Evolutionary conservation across 1,140 invertebrate genomes (phyloP).

Genomic region (Drosophila triauraria): DNA sequence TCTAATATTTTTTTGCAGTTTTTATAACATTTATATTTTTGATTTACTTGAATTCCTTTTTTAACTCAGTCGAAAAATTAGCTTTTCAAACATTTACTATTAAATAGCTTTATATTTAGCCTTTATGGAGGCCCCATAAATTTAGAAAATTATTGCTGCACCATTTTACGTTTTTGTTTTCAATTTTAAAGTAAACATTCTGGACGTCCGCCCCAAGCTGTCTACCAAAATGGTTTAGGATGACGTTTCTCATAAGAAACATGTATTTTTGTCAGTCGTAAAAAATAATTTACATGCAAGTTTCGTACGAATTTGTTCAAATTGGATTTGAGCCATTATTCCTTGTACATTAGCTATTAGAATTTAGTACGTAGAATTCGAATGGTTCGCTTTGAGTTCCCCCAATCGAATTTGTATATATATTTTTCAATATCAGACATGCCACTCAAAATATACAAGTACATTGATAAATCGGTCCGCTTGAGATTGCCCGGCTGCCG

Average conservation of each 20-base stretch:
- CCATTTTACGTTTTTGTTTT: neutral
- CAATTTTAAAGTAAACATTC: constrained; percentile 14
- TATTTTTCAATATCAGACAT: constrained; percentile 14
- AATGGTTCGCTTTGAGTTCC: neutral
- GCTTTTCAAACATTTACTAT: constrained; percentile 1
- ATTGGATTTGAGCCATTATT: neutral
- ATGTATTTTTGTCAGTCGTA: neutral
- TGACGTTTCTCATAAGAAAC: neutral
- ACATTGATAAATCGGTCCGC: constrained; percentile 9
- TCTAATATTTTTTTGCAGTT: too few relatives aligned
- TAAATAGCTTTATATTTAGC: constrained; percentile 5
- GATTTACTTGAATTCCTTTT: neutral
- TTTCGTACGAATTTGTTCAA: neutral
- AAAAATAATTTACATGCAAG: constrained; percentile 2
- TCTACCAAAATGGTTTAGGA: constrained; percentile 8
- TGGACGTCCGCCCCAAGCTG: constrained; percentile 3
- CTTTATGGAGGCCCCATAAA: constrained; percentile 6
- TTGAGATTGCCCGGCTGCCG: constrained; percentile 23
- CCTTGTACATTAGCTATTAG: too few relatives aligned
- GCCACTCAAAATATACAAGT: constrained; percentile 22
- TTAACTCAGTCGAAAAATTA: neutral
- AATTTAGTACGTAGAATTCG: neutral
- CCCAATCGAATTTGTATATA: constrained; percentile 2
- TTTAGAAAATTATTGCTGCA: constrained; percentile 6
- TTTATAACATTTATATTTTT: neutral